Evolutionary conservation across 2,113 vertebrate species (phyloP).

Genomic region (Lophura nycthemera): DNA sequence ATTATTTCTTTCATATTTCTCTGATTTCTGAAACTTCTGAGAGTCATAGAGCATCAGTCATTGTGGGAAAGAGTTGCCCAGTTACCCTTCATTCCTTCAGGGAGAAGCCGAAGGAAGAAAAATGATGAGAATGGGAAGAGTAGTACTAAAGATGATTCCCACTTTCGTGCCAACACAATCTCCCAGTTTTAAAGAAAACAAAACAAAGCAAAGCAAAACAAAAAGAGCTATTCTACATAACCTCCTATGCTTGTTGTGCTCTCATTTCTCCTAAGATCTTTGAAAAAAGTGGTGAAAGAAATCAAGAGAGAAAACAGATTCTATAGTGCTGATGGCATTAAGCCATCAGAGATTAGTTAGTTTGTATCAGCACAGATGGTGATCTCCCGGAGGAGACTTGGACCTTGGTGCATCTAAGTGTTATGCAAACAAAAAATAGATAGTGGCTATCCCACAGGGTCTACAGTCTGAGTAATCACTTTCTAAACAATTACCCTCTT

Average conservation of each 20-base stretch:
- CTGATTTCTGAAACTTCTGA: background rate
- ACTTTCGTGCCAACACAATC: background rate
- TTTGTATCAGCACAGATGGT: slow-evolving; percentile 56
- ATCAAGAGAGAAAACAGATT: slow-evolving; percentile 24
- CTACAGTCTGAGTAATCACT: background rate
- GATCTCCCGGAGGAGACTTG: slow-evolving; percentile 29
- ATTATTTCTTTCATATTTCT: background rate
- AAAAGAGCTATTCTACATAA: background rate
- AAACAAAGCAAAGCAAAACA: fast-evolving
- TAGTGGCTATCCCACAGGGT: slow-evolving; percentile 31
- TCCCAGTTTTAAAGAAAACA: background rate
- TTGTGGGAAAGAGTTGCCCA: background rate
- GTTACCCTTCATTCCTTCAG: background rate
- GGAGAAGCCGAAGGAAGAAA: background rate
- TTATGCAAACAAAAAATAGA: slow-evolving; percentile 42
- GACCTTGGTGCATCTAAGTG: slow-evolving; percentile 21
- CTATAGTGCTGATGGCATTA: slow-evolving; percentile 9
- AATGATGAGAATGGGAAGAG: background rate
- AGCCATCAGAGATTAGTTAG: slow-evolving; percentile 44
- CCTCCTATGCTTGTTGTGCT: background rate
- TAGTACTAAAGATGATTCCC: background rate
- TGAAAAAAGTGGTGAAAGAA: background rate
- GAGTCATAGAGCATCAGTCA: background rate
- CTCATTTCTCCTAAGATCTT: background rate
- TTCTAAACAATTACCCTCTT: slow-evolving; percentile 39